phyloP scores from a whole-genome alignment of 2,888 invertebrate species.

The Aelia acuminata region DNA sequence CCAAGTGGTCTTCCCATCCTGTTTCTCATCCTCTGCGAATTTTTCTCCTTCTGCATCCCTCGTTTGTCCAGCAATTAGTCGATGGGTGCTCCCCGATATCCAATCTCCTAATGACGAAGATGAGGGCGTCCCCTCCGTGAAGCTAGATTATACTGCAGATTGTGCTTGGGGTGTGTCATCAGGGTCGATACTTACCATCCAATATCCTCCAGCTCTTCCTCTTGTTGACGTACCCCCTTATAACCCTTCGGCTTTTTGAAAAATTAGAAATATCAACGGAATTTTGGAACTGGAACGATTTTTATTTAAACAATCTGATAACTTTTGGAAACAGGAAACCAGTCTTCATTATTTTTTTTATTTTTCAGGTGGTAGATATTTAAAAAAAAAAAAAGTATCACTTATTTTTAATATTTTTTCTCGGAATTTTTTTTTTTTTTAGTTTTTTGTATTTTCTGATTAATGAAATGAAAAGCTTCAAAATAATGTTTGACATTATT shows the following conservation, averaged over 20 bases:
- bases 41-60: neutral
- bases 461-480: too few relatives aligned
- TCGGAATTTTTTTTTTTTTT: too few relatives aligned
- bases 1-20: neutral
- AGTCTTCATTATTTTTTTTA: too few relatives aligned
- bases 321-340: too few relatives aligned
- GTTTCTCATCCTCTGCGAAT: neutral
- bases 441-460: too few relatives aligned
- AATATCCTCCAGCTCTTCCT: neutral
- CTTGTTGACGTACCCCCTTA: neutral
- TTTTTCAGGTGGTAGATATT: too few relatives aligned
- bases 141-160: neutral
- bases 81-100: neutral
- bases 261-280: too few relatives aligned
- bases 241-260: neutral
- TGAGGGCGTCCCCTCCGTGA: neutral
- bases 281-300: too few relatives aligned
- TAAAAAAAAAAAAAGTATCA: too few relatives aligned
- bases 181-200: neutral
- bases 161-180: slow-evolving; percentile 2
- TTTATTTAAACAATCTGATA: too few relatives aligned
- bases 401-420: too few relatives aligned
- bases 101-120: slow-evolving; percentile 41
- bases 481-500: too few relatives aligned
- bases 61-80: slow-evolving; percentile 13